Base-by-base conservation (phyloP, 2,113 vertebrate species). In the Cyprinodon tularosa region DNA sequence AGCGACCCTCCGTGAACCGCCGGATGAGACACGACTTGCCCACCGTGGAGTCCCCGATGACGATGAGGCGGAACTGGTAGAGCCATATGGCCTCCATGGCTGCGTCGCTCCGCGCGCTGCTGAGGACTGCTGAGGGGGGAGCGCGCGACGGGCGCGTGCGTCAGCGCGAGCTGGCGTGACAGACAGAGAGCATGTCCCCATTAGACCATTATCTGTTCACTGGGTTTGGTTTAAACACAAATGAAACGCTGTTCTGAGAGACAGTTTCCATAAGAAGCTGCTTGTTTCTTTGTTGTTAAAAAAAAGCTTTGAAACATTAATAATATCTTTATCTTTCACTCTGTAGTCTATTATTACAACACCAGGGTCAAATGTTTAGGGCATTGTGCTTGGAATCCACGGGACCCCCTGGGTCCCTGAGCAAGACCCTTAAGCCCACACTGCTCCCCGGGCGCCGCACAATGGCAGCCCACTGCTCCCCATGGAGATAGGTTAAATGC, bases 61-160 rank as follows among this genome's bases (percentile, higher is more conserved):
- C 96, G 88, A 99, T 98, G 66, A 99, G 94, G 72, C 97, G 96
- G 92, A 98, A 98, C 94, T 99, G 98, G 89, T 99, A 99, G 9
- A 99, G 95, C 98, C 97, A 99, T 87, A 99, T 99, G 67, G 97
- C 96, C 92, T 99, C 97, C 98, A 99, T 99, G 84, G 84, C 87
- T 78, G 47, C 47, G 15, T 9, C 3, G 40, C 71, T 53, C 69
- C 71, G 2, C 40, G 42, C 12, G 20, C 13, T 12, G 78, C 45
- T 45, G 69, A 48, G 14, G 66, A 69, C 15, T 29, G 36, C 3
- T 53, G 68, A 7, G 10, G 45, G n/a, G 44, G 0, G 42, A 40
- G 64, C 3, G 44, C 37, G 42, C 13, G 36, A 47, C 53, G 4
- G 13, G 68, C 68, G 42, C 42, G 70, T 36, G 64, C 42, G 45